Percentiles rank a stretch among this genome's conserved stretches.
Evolutionary conservation across 2,797 vertebrate genomes (phyloP).

Genomic region (Rhinella marina): DNA sequence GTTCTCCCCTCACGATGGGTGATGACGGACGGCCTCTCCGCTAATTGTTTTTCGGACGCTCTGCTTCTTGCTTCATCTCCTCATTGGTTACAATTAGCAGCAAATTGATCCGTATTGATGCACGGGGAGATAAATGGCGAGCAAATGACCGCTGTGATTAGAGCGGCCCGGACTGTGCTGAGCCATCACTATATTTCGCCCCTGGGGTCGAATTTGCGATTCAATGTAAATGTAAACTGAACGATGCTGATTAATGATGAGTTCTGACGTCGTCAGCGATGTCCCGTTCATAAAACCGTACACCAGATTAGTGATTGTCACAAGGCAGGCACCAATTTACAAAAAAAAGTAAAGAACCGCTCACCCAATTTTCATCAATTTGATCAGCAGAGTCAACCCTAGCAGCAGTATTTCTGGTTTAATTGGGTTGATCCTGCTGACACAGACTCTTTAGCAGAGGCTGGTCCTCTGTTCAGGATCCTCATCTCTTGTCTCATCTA

Average conservation of each 20-base stretch:
- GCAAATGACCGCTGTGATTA: not conserved
- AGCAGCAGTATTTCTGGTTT: too few species aligned
- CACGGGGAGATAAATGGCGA: not conserved
- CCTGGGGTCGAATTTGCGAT: not conserved
- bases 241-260: not conserved
- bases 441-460: too few species aligned
- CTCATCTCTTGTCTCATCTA: too few species aligned
- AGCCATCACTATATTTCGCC: not conserved
- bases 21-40: not conserved
- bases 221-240: not conserved
- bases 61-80: not conserved
- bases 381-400: too few species aligned
- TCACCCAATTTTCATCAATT: too few species aligned
- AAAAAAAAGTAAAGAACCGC: too few species aligned
- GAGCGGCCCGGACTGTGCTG: not conserved
- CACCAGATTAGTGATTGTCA: too few species aligned
- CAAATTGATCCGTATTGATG: not conserved
- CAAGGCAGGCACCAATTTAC: too few species aligned
- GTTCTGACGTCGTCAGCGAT: not conserved
- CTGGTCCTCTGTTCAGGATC: too few species aligned
- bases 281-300: too few species aligned
- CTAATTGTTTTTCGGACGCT: not conserved
- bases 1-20: too few species aligned
- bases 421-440: too few species aligned
- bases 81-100: constrained; percentile 4